phyloP scores from a whole-genome alignment of 1,140 invertebrate species.

The Aphelenchoides fujianensis region DNA sequence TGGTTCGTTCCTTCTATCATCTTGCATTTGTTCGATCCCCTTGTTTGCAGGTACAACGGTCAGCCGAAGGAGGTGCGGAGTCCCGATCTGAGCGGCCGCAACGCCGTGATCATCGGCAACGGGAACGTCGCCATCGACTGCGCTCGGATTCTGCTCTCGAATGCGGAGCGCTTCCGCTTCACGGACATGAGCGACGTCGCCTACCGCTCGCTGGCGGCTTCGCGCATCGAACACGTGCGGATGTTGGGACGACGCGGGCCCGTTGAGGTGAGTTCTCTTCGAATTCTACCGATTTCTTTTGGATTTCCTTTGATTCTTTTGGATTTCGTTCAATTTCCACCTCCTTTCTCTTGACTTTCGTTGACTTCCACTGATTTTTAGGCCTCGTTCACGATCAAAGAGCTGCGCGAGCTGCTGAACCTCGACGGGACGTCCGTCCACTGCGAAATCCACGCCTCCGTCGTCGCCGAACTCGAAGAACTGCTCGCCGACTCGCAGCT shows the following conservation, averaged over 20 bases:
- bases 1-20: constrained; percentile 80
- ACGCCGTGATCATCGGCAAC: constrained; percentile 83
- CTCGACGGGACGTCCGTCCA: constrained; percentile 68
- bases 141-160: constrained; percentile 80
- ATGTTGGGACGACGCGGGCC: constrained; percentile 87
- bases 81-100: constrained; percentile 68
- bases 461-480: not conserved
- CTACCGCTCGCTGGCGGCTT: constrained; percentile 73
- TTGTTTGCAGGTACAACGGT: constrained; percentile 72
- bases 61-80: constrained; percentile 66
- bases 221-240: constrained; percentile 76
- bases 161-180: constrained; percentile 69
- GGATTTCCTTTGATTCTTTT: too few species aligned
- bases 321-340: too few species aligned
- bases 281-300: constrained; percentile 14
- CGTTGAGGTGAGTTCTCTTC: constrained; percentile 68
- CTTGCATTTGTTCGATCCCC: constrained; percentile 67
- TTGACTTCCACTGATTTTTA: too few species aligned
- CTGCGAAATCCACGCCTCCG: constrained; percentile 63
- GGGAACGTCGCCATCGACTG: constrained; percentile 99
- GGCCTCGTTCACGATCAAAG: constrained; percentile 95
- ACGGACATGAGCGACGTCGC: constrained; percentile 83
- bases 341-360: too few species aligned
- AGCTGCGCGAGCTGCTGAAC: constrained; percentile 86
- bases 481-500: not conserved